Evolutionary conservation across 2,797 vertebrate species (phyloP).

Genomic region (Notoglanidium macrostoma): DNA sequence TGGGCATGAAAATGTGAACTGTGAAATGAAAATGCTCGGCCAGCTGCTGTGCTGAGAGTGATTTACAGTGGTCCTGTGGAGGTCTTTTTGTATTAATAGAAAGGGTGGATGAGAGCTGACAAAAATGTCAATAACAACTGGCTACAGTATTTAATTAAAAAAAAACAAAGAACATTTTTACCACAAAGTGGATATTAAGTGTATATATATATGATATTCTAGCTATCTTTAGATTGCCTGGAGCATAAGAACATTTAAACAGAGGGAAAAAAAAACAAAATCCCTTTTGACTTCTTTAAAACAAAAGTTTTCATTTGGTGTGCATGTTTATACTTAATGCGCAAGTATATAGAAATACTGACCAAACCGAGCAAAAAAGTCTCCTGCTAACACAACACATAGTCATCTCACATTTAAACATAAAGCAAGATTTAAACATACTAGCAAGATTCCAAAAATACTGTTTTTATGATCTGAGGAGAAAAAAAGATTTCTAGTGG

Average conservation of each 20-base stretch:
- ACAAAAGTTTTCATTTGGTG: background rate
- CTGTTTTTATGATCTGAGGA: background rate
- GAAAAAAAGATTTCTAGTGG: background rate
- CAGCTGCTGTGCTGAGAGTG: conserved; percentile 1
- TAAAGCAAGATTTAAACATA: background rate
- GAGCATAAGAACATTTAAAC: background rate
- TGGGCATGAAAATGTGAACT: background rate
- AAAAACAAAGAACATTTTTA: background rate
- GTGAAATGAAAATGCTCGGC: background rate
- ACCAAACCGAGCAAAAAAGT: background rate
- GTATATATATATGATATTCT: background rate
- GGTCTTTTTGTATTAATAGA: background rate
- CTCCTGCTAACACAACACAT: background rate
- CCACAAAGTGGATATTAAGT: background rate
- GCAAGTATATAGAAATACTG: background rate
- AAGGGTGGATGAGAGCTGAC: background rate
- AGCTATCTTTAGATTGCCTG: background rate
- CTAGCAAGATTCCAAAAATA: background rate
- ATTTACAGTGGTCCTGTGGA: background rate
- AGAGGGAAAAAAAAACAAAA: background rate
- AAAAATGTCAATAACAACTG: background rate
- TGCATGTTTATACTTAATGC: background rate
- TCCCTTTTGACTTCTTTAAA: background rate
- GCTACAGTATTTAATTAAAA: background rate
- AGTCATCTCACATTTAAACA: background rate